Conservation (phyloP, 2,888 invertebrate genomes). For the Operophtera brumata region DNA sequence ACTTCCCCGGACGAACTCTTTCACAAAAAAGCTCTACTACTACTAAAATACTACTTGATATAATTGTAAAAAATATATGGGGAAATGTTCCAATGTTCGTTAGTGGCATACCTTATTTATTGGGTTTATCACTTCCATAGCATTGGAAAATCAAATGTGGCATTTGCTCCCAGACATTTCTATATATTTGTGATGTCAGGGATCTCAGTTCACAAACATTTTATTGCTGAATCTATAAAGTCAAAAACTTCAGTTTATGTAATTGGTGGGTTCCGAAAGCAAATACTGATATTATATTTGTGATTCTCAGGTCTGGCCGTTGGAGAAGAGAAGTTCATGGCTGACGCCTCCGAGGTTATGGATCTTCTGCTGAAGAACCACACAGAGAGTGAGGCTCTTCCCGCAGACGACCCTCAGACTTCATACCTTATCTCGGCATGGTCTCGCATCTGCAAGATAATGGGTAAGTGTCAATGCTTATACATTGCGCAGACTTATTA, state of each 20-base stretch:
- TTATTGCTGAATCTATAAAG: not conserved
- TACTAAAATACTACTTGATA: too few relatives aligned
- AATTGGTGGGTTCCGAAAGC: too few relatives aligned
- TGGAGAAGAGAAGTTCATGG: slow-evolving; percentile 90
- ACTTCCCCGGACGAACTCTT: too few relatives aligned
- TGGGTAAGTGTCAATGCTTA: slow-evolving; percentile 71
- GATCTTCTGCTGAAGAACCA: slow-evolving; percentile 95
- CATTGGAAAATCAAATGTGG: slow-evolving; percentile 19
- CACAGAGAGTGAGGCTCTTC: slow-evolving; percentile 89
- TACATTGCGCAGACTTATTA: too few relatives aligned
- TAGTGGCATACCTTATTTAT: slow-evolving; percentile 20
- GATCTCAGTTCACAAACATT: slow-evolving; percentile 25
- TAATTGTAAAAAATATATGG: too few relatives aligned
- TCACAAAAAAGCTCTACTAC: too few relatives aligned
- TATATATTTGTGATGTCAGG: slow-evolving; percentile 13
- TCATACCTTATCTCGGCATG: slow-evolving; percentile 99
- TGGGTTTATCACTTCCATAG: slow-evolving; percentile 24
- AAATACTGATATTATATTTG: not conserved
- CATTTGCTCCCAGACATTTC: slow-evolving; percentile 16
- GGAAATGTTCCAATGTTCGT: slow-evolving; percentile 16
- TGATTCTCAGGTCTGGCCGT: slow-evolving; percentile 82
- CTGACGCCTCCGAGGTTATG: slow-evolving; percentile 97
- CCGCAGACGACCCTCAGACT: slow-evolving; percentile 98
- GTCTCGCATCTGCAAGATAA: slow-evolving; percentile 98
- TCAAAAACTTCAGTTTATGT: not conserved